Evolutionary conservation across 2,113 vertebrate species (phyloP).

Genomic region (Sander lucioperca): DNA sequence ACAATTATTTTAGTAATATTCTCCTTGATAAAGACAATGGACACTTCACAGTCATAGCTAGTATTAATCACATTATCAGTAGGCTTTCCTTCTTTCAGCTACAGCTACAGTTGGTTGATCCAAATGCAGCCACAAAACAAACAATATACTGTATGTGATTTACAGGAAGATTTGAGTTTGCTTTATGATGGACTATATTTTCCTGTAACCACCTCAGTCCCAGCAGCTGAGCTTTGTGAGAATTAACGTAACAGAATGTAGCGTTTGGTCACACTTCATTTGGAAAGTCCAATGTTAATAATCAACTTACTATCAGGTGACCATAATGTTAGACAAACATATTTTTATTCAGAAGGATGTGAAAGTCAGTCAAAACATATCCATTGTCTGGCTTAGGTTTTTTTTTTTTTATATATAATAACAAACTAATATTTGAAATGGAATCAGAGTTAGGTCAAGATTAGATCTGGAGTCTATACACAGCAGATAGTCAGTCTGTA

Average conservation of each 20-base stretch:
- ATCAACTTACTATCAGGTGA: neutral
- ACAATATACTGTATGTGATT: neutral
- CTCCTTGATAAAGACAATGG: neutral
- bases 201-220: slow-evolving; percentile 10
- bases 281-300: slow-evolving; percentile 49
- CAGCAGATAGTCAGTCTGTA: neutral
- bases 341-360: slow-evolving; percentile 36
- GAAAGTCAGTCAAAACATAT: slow-evolving; percentile 19
- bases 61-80: neutral
- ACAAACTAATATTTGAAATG: neutral
- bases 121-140: neutral
- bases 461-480: neutral
- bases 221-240: neutral
- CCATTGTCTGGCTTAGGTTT: neutral
- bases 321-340: slow-evolving; percentile 5
- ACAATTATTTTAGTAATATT: neutral
- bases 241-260: neutral
- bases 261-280: slow-evolving; percentile 22
- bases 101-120: neutral
- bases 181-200: neutral
- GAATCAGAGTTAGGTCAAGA: too few relatives aligned
- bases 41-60: neutral
- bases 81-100: neutral
- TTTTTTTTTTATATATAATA: neutral
- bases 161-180: neutral